Evolutionary conservation across 2,113 vertebrate genomes (phyloP).

Genomic region (Andinoacara biseriatus): DNA sequence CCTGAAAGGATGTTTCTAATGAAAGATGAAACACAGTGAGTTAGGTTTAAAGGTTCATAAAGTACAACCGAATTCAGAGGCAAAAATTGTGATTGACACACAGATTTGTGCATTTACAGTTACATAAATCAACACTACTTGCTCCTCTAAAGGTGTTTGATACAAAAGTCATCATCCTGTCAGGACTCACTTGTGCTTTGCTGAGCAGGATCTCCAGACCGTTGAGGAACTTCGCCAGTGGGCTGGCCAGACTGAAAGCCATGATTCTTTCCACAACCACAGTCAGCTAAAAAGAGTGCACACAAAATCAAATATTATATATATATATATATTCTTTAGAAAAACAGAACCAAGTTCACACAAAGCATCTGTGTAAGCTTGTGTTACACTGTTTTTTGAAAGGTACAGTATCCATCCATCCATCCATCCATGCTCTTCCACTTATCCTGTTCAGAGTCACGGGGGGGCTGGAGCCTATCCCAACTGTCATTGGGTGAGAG

Average conservation of each 20-base stretch:
- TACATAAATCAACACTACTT: neutral
- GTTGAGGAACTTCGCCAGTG: constrained; percentile 94
- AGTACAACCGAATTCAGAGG: neutral
- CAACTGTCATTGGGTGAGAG: too few species aligned
- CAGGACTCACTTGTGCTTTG: constrained; percentile 89
- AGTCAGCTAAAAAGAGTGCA: constrained; percentile 80
- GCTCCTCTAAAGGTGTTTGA: neutral
- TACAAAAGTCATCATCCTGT: neutral
- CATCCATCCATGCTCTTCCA: too few species aligned
- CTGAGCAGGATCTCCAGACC: constrained; percentile 94
- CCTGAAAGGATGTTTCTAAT: neutral
- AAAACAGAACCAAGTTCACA: neutral
- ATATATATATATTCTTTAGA: neutral
- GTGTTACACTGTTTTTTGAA: neutral
- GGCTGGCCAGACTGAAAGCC: constrained; percentile 90
- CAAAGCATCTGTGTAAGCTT: neutral
- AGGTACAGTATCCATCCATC: neutral
- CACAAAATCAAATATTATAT: neutral
- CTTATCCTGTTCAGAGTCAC: too few species aligned
- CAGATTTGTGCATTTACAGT: neutral
- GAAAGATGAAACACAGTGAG: neutral
- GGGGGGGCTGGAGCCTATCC: too few species aligned
- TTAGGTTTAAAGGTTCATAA: too few species aligned
- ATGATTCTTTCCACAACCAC: constrained; percentile 90
- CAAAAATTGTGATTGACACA: neutral